Evolutionary conservation across 2,113 vertebrate genomes (phyloP).

Genomic region (Euleptes europaea): DNA sequence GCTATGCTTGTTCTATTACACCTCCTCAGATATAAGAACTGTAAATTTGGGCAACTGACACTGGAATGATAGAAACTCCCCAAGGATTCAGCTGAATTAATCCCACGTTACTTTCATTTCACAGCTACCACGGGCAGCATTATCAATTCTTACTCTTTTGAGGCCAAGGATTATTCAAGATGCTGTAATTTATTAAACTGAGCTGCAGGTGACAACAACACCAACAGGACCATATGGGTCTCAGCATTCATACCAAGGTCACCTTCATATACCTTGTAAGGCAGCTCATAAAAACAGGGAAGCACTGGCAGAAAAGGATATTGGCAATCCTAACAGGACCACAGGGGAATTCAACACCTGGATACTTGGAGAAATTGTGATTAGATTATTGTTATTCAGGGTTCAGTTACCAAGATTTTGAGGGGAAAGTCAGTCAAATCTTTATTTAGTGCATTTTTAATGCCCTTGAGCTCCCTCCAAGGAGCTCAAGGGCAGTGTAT

Average conservation of each 20-base stretch:
- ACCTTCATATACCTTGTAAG: not conserved
- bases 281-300: not conserved
- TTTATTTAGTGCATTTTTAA: too few relatives aligned
- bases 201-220: not conserved
- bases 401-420: not conserved
- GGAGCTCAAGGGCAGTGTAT: too few relatives aligned
- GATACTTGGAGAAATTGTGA: not conserved
- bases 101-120: not conserved
- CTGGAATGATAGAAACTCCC: not conserved
- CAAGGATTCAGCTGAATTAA: not conserved
- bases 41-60: not conserved
- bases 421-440: too few relatives aligned
- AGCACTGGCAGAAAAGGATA: not conserved
- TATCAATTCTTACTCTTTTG: conserved; percentile 1
- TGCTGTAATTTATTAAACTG: not conserved
- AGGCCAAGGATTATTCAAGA: not conserved
- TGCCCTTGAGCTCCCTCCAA: too few relatives aligned
- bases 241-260: not conserved
- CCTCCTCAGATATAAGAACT: not conserved
- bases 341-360: not conserved
- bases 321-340: not conserved
- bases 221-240: not conserved
- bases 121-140: not conserved
- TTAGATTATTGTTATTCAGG: not conserved
- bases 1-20: too few relatives aligned